Conservation (phyloP, 2,797 vertebrate species). For the Tauraco hartlaubi region DNA sequence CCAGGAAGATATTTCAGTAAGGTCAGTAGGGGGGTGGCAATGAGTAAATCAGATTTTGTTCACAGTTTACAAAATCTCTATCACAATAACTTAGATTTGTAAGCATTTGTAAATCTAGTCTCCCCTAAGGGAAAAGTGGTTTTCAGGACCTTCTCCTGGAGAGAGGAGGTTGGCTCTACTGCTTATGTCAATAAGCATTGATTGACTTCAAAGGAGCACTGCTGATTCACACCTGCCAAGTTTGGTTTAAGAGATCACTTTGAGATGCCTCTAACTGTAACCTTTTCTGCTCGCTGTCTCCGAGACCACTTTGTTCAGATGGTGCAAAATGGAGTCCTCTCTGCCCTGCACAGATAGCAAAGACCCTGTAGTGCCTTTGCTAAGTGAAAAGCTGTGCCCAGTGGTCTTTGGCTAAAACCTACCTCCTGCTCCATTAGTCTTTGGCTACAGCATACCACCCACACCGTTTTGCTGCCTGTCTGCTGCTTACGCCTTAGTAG, state of each 20-base stretch:
- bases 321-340: neutral
- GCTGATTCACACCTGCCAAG: neutral
- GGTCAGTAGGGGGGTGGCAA: neutral
- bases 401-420: neutral
- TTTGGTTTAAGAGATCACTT: neutral
- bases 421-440: neutral
- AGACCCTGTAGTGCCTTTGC: neutral
- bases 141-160: neutral
- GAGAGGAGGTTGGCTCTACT: neutral
- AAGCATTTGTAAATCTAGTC: constrained; percentile 6
- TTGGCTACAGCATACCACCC: neutral
- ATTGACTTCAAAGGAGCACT: neutral
- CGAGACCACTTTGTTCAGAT: neutral
- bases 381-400: neutral
- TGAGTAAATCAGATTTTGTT: constrained; percentile 48
- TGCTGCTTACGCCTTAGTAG: neutral
- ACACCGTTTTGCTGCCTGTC: neutral
- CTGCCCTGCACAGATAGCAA: neutral
- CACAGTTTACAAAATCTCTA: constrained; percentile 41
- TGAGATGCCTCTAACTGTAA: neutral
- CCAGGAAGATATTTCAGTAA: constrained; percentile 49
- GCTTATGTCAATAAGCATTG: neutral
- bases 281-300: neutral
- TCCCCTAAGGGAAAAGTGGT: neutral
- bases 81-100: neutral